These are phyloP conservation scores for Andricus quercusramuli DNA, from an alignment of 2,888 invertebrate genomes.

Conservation along the genomic window DNA sequence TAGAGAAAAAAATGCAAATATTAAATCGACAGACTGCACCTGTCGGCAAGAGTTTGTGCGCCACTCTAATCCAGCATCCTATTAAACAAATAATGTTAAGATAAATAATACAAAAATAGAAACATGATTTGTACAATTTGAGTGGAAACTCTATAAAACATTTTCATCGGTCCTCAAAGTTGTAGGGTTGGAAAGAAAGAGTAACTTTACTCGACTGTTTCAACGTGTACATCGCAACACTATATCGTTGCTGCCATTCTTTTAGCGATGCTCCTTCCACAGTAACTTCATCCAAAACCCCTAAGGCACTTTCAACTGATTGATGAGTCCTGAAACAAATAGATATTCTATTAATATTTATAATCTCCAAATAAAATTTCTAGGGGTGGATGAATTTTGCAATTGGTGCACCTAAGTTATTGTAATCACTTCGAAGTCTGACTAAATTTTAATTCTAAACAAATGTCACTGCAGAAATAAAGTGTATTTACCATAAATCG, in stretches of 20 bases:
- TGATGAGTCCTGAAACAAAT: constrained; percentile 67
- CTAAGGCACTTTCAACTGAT: constrained; percentile 64
- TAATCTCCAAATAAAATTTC: constrained; percentile 2
- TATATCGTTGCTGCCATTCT: constrained; percentile 71
- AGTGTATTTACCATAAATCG: constrained; percentile 60
- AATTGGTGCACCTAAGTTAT: background rate
- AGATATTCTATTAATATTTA: constrained; percentile 24
- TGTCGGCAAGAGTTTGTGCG: no score
- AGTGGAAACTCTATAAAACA: background rate
- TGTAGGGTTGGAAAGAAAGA: constrained; percentile 19
- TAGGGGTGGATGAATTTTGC: background rate
- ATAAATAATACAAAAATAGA: background rate
- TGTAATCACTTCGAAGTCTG: background rate
- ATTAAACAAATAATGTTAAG: background rate
- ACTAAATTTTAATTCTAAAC: background rate
- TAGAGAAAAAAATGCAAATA: no score
- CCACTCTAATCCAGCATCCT: background rate
- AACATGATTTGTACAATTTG: background rate
- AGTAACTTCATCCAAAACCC: constrained; percentile 59
- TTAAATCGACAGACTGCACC: no score
- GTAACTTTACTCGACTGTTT: background rate
- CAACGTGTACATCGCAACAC: constrained; percentile 66
- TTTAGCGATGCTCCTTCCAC: constrained; percentile 67
- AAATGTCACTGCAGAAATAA: background rate
- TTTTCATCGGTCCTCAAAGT: constrained; percentile 11